phyloP scores from a whole-genome alignment of 1,140 invertebrate genomes.

The Himalopsyche phryganea region DNA sequence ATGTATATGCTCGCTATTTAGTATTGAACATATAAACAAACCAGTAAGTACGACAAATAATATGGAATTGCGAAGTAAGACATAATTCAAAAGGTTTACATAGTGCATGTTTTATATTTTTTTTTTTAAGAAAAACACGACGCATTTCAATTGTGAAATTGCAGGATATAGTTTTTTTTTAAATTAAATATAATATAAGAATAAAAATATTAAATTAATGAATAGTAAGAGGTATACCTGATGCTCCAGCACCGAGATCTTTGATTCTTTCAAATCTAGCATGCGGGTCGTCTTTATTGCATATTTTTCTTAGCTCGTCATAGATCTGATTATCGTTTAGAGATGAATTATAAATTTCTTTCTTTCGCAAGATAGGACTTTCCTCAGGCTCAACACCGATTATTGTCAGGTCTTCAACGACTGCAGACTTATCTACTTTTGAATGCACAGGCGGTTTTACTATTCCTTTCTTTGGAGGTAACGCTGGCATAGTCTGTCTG shows the following conservation, averaged over 20 bases:
- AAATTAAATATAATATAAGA: no score
- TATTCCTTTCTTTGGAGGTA: slow-evolving; percentile 42
- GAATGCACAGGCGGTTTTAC: slow-evolving; percentile 41
- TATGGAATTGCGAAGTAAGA: no score
- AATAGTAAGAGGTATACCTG: slow-evolving; percentile 55
- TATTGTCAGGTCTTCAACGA: slow-evolving; percentile 44
- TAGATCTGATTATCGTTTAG: slow-evolving; percentile 83
- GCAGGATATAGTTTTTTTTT: no score
- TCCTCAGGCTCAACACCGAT: slow-evolving; percentile 42
- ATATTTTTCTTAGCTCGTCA: slow-evolving; percentile 75
- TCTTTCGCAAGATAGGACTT: slow-evolving; percentile 56
- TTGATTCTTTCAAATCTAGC: slow-evolving; percentile 75
- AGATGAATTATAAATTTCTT: slow-evolving; percentile 53
- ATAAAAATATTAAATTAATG: no score
- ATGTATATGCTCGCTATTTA: no score
- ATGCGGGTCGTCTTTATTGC: slow-evolving; percentile 72
- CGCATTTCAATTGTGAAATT: no score
- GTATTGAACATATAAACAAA: no score
- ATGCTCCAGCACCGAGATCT: slow-evolving; percentile 86
- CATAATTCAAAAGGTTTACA: no score
- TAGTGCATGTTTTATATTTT: no score
- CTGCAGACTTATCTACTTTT: slow-evolving; percentile 43
- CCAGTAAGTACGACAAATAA: no score
- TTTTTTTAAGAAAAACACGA: no score
- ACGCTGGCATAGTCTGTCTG: slow-evolving; percentile 43